Percentiles rank a stretch among this genome's conserved stretches.
These are phyloP conservation scores for Tetragonula carbonaria DNA, from an alignment of 2,888 invertebrate species.

Conservation along the genomic window DNA sequence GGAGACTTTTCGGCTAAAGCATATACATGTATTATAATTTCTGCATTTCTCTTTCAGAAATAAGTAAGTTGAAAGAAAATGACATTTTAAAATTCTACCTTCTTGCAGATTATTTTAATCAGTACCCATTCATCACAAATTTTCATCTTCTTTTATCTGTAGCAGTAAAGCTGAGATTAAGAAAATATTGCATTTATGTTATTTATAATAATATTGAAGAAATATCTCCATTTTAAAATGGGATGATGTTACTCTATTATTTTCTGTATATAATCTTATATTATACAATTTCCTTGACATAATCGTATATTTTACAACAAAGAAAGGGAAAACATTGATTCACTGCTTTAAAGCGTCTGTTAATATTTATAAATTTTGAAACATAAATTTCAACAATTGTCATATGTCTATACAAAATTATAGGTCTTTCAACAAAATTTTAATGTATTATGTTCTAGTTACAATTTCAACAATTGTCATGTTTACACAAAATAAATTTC, in stretches of 20 bases:
- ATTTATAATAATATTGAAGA: background rate
- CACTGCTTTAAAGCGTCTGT: background rate
- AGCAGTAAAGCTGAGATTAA: background rate
- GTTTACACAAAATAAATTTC: no score
- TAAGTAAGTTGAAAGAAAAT: background rate
- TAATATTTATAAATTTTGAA: no score
- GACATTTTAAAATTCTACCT: constrained; percentile 5
- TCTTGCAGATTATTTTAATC: constrained; percentile 4
- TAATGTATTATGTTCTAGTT: no score
- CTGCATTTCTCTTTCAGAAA: constrained; percentile 10
- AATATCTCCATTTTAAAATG: background rate
- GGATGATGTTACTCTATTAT: background rate
- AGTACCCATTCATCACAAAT: background rate
- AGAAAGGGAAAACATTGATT: background rate
- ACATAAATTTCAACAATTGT: no score
- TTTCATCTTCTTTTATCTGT: background rate
- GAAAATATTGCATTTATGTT: background rate
- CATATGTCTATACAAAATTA: no score
- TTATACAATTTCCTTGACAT: background rate
- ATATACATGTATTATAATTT: constrained; percentile 5
- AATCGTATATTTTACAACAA: background rate
- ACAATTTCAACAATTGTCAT: no score
- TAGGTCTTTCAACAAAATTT: no score
- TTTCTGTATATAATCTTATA: background rate
- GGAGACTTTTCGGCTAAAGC: background rate